A percentile compares a stretch with the other conserved stretches of the same genome.
Conservation (phyloP, 2,113 vertebrate genomes). For the Heloderma charlesbogerti region DNA sequence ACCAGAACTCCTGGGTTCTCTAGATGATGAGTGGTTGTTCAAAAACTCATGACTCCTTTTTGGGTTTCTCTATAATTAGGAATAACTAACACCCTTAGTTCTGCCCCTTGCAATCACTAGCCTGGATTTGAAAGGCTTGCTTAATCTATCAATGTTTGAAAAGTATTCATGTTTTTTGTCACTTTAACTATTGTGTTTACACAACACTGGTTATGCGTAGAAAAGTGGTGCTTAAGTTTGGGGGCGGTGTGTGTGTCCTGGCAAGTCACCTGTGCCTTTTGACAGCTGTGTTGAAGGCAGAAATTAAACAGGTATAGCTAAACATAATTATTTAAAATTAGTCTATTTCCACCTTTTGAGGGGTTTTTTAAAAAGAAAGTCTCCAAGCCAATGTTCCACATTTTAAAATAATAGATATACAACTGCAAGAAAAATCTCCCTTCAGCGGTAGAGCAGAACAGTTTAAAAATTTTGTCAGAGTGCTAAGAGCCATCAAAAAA, state of each 20-base stretch:
- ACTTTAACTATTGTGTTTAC: neutral
- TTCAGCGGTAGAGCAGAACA: neutral
- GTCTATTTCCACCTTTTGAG: neutral
- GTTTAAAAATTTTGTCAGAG: neutral
- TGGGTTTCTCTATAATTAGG: neutral
- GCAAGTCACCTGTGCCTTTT: neutral
- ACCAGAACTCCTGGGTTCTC: slow-evolving; percentile 8
- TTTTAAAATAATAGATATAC: neutral
- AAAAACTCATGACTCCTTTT: neutral
- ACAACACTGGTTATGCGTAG: neutral
- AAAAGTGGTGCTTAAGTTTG: neutral
- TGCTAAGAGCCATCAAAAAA: neutral
- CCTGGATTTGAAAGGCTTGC: neutral
- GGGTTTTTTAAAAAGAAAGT: neutral
- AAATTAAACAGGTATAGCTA: neutral
- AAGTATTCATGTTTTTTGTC: neutral
- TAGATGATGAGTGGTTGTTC: neutral
- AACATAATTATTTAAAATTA: neutral
- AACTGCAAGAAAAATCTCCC: neutral
- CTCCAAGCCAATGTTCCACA: too few relatives aligned
- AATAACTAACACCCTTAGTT: neutral
- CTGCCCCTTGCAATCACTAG: neutral
- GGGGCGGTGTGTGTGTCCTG: too few relatives aligned
- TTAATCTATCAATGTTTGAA: neutral
- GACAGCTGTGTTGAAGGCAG: too few relatives aligned